Evolutionary conservation across 2,113 vertebrate genomes (phyloP).

Genomic region (Tachysurus fulvidraco): DNA sequence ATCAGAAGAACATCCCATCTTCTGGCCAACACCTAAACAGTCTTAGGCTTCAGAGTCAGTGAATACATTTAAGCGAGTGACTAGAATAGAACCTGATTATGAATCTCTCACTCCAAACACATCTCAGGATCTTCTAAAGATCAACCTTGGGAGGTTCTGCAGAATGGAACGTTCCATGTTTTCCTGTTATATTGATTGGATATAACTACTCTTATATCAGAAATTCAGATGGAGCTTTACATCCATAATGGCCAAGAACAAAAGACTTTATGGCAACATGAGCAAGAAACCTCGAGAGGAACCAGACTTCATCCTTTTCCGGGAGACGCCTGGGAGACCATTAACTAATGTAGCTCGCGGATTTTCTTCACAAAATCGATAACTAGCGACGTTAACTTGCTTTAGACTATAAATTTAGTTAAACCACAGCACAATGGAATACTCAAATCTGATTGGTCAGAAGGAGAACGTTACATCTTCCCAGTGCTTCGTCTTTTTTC

Average conservation of each 20-base stretch:
- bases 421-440: neutral
- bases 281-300: neutral
- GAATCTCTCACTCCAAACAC: neutral
- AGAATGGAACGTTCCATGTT: neutral
- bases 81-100: neutral
- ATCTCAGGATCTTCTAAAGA: neutral
- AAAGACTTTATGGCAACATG: neutral
- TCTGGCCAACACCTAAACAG: neutral
- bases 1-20: neutral
- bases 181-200: neutral
- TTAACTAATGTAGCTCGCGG: neutral
- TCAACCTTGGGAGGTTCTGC: neutral
- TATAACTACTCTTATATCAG: neutral
- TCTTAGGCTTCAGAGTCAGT: neutral
- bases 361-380: neutral
- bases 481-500: no score
- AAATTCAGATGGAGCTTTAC: neutral
- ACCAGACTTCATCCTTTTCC: neutral
- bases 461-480: neutral
- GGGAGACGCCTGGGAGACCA: neutral
- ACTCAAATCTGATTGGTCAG: neutral
- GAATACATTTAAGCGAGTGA: neutral
- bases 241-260: neutral
- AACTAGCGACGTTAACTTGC: neutral
- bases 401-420: neutral